These are phyloP conservation scores for Narcine bancroftii DNA, from an alignment of 2,113 vertebrate genomes.

Conservation along the genomic window DNA sequence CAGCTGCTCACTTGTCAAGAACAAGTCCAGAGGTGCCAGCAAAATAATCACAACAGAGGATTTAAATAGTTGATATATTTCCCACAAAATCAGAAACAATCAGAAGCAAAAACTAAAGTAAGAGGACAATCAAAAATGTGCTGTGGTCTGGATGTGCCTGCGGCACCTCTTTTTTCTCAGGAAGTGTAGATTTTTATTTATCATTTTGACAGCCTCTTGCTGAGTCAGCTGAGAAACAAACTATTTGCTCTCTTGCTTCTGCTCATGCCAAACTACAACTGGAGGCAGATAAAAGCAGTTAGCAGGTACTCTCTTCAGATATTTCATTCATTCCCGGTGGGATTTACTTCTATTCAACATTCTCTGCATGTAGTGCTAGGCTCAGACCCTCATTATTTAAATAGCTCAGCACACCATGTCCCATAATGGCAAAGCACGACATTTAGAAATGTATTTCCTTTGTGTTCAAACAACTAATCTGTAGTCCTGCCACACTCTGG, in stretches of 20 bases:
- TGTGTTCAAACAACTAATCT: no score
- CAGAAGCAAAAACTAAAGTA: background rate
- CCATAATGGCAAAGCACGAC: background rate
- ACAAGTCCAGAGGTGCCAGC: constrained; percentile 1
- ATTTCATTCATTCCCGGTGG: background rate
- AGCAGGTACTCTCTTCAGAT: background rate
- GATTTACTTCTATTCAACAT: background rate
- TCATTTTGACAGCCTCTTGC: background rate
- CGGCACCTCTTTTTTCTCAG: background rate
- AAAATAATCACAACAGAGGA: constrained; percentile 21
- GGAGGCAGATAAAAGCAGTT: background rate
- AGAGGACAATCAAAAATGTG: background rate
- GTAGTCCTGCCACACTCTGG: no score
- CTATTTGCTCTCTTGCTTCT: background rate
- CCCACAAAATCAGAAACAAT: background rate
- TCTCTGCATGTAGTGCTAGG: background rate
- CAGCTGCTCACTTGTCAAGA: constrained; percentile 13
- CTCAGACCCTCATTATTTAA: background rate
- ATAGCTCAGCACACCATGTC: background rate
- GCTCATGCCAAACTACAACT: background rate
- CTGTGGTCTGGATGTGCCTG: background rate
- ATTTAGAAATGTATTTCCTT: no score
- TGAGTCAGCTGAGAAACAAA: background rate
- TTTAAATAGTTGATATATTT: background rate
- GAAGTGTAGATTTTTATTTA: background rate